These are phyloP conservation scores for Drosophila willistoni DNA, from an alignment of 1,140 invertebrate genomes.

Conservation along the genomic window DNA sequence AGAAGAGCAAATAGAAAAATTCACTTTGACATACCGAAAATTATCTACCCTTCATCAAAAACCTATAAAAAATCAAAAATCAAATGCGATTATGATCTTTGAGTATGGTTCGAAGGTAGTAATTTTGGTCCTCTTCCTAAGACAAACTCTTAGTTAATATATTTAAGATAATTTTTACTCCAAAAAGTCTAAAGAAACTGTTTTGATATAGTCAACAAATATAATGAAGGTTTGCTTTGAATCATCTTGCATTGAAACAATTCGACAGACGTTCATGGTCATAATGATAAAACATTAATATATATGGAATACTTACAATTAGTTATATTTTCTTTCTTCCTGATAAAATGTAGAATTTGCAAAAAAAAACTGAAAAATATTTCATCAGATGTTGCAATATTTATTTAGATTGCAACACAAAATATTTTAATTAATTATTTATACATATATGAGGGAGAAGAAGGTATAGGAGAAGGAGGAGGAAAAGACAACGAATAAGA, in stretches of 20 bases:
- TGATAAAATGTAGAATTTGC: neutral
- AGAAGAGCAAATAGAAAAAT: neutral
- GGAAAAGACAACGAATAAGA: constrained; percentile 41
- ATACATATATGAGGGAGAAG: no score
- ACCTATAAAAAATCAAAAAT: no score
- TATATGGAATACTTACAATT: neutral
- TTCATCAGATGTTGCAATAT: constrained; percentile 52
- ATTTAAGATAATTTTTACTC: no score
- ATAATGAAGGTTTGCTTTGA: neutral
- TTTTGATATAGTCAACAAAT: no score
- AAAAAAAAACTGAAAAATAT: constrained; percentile 7
- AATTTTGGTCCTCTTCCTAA: no score
- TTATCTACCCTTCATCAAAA: neutral
- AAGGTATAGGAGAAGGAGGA: neutral
- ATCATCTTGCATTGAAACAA: neutral
- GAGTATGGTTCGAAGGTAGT: no score
- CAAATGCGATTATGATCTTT: no score
- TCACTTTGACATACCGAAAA: neutral
- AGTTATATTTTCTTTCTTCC: neutral
- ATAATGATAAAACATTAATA: neutral
- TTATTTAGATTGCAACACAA: constrained; percentile 29
- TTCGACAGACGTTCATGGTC: neutral
- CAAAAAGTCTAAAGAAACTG: no score
- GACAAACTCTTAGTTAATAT: no score
- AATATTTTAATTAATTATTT: constrained; percentile 11